phyloP scores from a whole-genome alignment of 2,113 vertebrate species.

The Panthera leo region DNA sequence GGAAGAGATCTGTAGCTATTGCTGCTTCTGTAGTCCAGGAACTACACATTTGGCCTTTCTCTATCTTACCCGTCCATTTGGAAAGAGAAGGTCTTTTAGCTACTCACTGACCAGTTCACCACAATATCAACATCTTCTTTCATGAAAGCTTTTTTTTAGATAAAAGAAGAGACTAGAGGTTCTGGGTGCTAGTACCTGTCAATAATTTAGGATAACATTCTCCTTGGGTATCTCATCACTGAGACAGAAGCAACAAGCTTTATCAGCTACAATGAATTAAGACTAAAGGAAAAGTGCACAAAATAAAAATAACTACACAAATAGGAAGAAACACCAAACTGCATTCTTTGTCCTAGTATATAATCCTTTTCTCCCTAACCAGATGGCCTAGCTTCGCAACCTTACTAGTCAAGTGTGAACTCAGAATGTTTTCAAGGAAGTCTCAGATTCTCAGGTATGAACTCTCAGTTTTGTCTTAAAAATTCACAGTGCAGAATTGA shows the following conservation, averaged over 20 bases:
- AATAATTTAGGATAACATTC: background rate
- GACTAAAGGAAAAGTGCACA: background rate
- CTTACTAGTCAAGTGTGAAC: background rate
- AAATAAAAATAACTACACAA: background rate
- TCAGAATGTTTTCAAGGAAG: background rate
- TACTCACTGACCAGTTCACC: background rate
- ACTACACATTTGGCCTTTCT: background rate
- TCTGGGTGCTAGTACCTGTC: background rate
- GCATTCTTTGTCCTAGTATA: background rate
- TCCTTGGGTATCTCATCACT: background rate
- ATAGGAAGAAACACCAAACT: background rate
- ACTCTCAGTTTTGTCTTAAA: background rate
- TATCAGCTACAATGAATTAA: background rate
- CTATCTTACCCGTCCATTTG: background rate
- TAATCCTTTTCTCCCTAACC: background rate
- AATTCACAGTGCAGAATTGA: background rate
- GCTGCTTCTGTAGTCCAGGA: background rate
- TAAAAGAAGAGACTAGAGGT: background rate
- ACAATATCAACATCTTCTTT: background rate
- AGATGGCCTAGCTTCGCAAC: background rate
- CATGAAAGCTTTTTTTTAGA: background rate
- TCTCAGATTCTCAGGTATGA: background rate
- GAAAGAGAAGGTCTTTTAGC: background rate
- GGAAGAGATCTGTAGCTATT: background rate
- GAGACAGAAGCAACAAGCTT: background rate